Conservation (phyloP, 2,797 vertebrate species). For the Chloroceryle amazona region DNA sequence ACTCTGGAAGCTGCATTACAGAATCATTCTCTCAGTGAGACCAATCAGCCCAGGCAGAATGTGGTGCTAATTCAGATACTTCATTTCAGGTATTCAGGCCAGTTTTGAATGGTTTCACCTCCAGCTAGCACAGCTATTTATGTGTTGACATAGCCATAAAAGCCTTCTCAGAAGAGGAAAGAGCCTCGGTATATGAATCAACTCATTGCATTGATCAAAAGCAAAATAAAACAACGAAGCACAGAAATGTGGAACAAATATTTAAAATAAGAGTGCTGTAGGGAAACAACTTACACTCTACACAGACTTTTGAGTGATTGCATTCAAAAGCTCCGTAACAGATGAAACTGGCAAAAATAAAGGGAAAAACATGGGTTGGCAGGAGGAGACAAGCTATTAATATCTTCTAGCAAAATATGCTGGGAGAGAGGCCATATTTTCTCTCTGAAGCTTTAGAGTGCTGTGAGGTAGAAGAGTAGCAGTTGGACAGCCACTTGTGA, state of each 20-base stretch:
- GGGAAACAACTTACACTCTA: neutral
- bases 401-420: slow-evolving; percentile 12
- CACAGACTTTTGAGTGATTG: neutral
- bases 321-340: neutral
- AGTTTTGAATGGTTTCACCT: neutral
- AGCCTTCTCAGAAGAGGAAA: neutral
- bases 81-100: neutral
- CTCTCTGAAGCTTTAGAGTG: neutral
- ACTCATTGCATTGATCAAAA: neutral
- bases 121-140: neutral
- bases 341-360: slow-evolving; percentile 6
- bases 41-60: neutral
- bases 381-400: slow-evolving; percentile 18
- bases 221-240: neutral
- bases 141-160: neutral
- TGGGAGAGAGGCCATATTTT: neutral
- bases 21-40: neutral
- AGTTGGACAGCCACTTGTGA: neutral
- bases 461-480: neutral
- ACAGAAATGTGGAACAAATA: neutral
- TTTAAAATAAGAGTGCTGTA: neutral
- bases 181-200: neutral
- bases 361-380: neutral
- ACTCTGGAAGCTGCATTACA: neutral
- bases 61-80: accelerated